Conservation (phyloP, 2,797 vertebrate species). For the Decapterus maruadsi region DNA sequence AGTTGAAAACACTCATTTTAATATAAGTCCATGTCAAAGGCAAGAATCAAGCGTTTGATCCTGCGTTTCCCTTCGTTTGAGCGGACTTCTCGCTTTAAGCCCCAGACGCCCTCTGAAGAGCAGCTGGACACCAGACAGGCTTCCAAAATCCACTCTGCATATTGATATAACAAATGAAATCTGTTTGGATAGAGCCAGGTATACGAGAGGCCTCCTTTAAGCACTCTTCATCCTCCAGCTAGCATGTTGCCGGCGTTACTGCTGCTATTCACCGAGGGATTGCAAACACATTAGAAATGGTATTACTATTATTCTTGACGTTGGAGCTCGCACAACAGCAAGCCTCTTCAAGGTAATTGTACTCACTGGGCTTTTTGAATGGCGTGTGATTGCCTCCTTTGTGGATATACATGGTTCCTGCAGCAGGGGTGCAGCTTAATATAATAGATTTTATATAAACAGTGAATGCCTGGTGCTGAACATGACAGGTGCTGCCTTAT, state of each 20-base stretch:
- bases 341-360: conserved; percentile 62
- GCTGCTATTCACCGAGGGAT: conserved; percentile 33
- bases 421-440: conserved; percentile 45
- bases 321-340: conserved; percentile 34
- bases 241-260: conserved; percentile 26
- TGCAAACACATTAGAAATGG: conserved; percentile 41
- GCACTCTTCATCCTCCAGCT: conserved; percentile 13
- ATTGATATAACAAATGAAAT: conserved; percentile 23
- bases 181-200: background rate
- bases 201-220: conserved; percentile 22
- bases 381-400: conserved; percentile 42
- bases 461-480: conserved; percentile 9
- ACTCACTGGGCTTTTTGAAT: conserved; percentile 49
- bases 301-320: conserved; percentile 54
- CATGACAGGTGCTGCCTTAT: conserved; percentile 22
- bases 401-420: conserved; percentile 35
- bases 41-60: background rate
- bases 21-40: background rate
- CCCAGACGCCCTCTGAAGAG: background rate
- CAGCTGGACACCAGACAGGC: conserved; percentile 14
- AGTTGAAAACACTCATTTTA: background rate
- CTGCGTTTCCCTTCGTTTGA: background rate
- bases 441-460: conserved; percentile 37
- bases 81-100: background rate
- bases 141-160: conserved; percentile 15